These are phyloP conservation scores for Cyprinodon brontotheroides DNA, from an alignment of 2,113 vertebrate genomes.

Conservation along the genomic window DNA sequence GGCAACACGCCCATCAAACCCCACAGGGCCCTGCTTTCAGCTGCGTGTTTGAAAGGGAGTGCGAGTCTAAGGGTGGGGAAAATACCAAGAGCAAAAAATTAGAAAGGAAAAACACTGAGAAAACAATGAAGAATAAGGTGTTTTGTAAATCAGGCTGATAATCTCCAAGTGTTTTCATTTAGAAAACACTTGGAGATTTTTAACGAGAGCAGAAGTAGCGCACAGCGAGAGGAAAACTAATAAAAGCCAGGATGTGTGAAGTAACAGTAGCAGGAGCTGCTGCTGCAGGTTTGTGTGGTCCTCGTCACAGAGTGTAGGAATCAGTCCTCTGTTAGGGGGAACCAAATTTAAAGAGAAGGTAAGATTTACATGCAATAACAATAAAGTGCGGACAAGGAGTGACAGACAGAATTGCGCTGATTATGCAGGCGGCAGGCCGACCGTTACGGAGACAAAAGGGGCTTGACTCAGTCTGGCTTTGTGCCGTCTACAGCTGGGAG, in stretches of 20 bases:
- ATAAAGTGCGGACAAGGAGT: conserved; percentile 7
- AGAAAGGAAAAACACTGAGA: neutral
- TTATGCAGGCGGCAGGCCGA: conserved; percentile 62
- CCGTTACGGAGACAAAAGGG: conserved; percentile 70
- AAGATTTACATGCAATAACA: conserved; percentile 12
- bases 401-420: conserved; percentile 60
- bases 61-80: neutral
- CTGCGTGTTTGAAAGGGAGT: neutral
- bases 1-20: conserved; percentile 50
- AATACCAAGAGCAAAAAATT: neutral
- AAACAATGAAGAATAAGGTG: neutral
- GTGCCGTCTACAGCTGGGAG: conserved; percentile 67
- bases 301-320: neutral
- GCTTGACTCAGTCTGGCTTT: conserved; percentile 59
- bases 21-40: conserved; percentile 31
- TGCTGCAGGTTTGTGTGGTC: conserved; percentile 16
- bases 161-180: conserved; percentile 60
- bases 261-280: conserved; percentile 55
- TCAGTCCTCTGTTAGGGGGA: conserved; percentile 16
- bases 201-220: conserved; percentile 58
- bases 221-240: conserved; percentile 56
- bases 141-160: conserved; percentile 40
- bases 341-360: conserved; percentile 8
- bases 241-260: conserved; percentile 69
- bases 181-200: conserved; percentile 41